These are phyloP conservation scores for Telmatherina bonti DNA, from an alignment of 2,797 vertebrate genomes.

Conservation along the genomic window DNA sequence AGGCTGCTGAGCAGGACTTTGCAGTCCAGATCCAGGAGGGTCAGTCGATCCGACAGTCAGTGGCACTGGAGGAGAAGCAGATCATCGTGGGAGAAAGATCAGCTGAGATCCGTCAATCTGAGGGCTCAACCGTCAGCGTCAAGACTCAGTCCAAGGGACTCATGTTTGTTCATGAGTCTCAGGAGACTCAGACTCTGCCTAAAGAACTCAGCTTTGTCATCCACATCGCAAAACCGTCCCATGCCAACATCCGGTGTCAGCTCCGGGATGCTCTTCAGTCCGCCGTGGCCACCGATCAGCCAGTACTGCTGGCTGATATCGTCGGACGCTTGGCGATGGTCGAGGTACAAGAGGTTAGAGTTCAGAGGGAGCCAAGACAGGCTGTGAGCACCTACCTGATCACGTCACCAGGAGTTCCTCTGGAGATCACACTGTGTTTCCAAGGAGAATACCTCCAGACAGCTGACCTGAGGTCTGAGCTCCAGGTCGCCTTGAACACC, in stretches of 20 bases:
- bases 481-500: conserved; percentile 84
- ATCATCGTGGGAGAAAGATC: conserved; percentile 78
- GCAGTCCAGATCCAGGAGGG: conserved; percentile 85
- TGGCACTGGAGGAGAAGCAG: conserved; percentile 86
- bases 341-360: conserved; percentile 81
- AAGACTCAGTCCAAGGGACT: conserved; percentile 71
- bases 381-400: conserved; percentile 84
- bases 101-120: conserved; percentile 52
- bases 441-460: conserved; percentile 85
- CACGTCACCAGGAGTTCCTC: conserved; percentile 76
- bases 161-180: conserved; percentile 75
- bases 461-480: conserved; percentile 84
- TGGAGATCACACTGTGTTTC: conserved; percentile 87
- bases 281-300: conserved; percentile 84
- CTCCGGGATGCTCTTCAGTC: conserved; percentile 84
- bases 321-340: conserved; percentile 78
- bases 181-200: conserved; percentile 68
- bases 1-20: conserved; percentile 83
- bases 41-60: conserved; percentile 82
- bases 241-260: conserved; percentile 81
- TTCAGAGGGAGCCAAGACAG: conserved; percentile 80
- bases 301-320: conserved; percentile 84
- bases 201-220: conserved; percentile 85
- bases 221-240: conserved; percentile 75
- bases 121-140: conserved; percentile 43